Percentiles rank a stretch among this genome's conserved stretches.
These are phyloP conservation scores for Distichodus sexfasciatus DNA, from an alignment of 2,797 vertebrate species.

Conservation along the genomic window DNA sequence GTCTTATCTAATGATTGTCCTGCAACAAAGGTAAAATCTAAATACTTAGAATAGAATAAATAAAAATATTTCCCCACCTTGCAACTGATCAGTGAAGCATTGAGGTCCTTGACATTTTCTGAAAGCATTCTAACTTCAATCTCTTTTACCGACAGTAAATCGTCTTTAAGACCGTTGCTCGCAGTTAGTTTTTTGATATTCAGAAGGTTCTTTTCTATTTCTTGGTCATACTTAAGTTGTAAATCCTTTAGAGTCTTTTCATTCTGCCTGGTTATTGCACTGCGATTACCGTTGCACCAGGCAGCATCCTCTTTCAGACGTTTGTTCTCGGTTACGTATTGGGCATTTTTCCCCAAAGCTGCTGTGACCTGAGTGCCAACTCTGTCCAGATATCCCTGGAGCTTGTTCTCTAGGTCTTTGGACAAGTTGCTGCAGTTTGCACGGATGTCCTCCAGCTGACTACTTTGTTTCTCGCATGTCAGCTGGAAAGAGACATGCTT, in stretches of 20 bases:
- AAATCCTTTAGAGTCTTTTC: constrained; percentile 26
- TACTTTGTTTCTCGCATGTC: constrained; percentile 65
- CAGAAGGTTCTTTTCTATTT: constrained; percentile 60
- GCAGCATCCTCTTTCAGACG: constrained; percentile 57
- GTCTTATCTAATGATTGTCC: not conserved
- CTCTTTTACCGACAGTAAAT: constrained; percentile 57
- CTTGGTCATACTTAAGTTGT: constrained; percentile 59
- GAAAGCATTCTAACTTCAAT: constrained; percentile 54
- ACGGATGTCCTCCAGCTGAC: constrained; percentile 72
- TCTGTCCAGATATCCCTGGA: constrained; percentile 68
- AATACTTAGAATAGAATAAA: not conserved
- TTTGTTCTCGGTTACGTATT: constrained; percentile 62
- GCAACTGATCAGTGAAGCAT: constrained; percentile 52
- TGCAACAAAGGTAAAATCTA: not conserved
- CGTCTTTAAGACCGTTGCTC: constrained; percentile 50
- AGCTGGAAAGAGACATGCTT: constrained; percentile 65
- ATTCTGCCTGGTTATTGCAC: constrained; percentile 47
- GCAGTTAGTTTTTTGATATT: constrained; percentile 60
- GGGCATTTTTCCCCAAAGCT: constrained; percentile 58
- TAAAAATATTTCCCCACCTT: constrained; percentile 14
- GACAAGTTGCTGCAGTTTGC: constrained; percentile 74
- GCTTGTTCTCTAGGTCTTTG: constrained; percentile 67
- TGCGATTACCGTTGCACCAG: constrained; percentile 66
- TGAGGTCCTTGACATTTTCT: constrained; percentile 55
- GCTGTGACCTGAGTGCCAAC: constrained; percentile 61